Base-by-base conservation (phyloP, 1,140 invertebrate species). In the Himalopsyche phryganea region DNA sequence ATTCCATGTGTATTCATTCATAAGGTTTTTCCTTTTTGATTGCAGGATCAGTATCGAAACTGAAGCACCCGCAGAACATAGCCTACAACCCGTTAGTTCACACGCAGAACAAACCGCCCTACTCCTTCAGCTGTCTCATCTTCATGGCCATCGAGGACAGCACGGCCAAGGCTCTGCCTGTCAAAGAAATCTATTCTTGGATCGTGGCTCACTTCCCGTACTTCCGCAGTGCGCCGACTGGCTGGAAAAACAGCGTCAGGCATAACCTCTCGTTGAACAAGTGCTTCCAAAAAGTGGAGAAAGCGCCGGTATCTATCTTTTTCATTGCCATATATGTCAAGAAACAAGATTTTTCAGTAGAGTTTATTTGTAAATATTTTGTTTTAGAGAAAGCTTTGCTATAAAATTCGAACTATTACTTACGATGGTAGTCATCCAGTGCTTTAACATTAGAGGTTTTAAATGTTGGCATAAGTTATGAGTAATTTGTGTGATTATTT, bases 151-250 rank as follows among this genome's bases (percentile, higher is more conserved):
- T 97, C 62, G 94, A 98, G 73, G 91, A 93, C 62, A 94, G 92
- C 0, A 83, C 87, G 3, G 84, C 86, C 40, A 91, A 95, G 71
- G 92, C 92, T 5, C 70, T 96, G 50, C 93, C 94, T 1, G 94
- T 98, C 0, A 96, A 96, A 69, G 95, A 98, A 72, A 97, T 98
- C 65, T 98, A 98, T 70, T 87, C 92, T n/a, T 98, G 95, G 95
- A 98, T 98, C 59, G 79, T 96, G 63, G 87, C 92, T 63, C 94
- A 97, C 72, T 98, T 97, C 77, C 95, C 95, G 0, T 98, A 97
- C 75, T 98, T 97, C 76, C 90, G 91, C 68, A 92, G 92, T 66
- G 94, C 95, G 1, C 94, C 94, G 0, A 94, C 92, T 66, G 95
- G 95, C 14, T 98, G 95, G 95, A 98, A 98, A 81, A 98, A 98